Conservation (phyloP, 2,797 vertebrate species). For the Siniperca scherzeri region DNA sequence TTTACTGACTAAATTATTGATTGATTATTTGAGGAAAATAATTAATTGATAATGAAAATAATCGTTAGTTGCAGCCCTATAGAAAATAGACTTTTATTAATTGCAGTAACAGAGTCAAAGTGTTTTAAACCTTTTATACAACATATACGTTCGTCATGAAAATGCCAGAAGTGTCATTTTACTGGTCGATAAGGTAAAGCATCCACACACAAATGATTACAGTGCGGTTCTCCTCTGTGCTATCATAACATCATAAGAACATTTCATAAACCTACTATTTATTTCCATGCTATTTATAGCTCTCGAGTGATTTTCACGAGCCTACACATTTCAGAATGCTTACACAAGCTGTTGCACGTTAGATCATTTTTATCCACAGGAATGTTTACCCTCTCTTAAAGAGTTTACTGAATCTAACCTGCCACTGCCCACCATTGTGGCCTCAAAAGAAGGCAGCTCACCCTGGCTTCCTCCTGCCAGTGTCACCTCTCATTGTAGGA, state of each 20-base stretch:
- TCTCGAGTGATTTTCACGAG: conserved; percentile 1
- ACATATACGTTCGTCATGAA: neutral
- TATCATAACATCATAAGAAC: neutral
- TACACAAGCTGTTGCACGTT: conserved; percentile 3
- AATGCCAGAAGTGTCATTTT: neutral
- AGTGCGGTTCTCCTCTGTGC: neutral
- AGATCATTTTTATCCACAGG: conserved; percentile 3
- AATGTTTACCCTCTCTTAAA: neutral
- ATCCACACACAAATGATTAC: neutral
- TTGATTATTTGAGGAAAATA: no score
- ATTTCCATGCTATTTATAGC: conserved; percentile 8
- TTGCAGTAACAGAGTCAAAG: neutral
- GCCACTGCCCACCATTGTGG: neutral
- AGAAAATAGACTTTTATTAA: neutral
- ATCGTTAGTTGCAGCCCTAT: neutral
- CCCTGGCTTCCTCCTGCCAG: neutral
- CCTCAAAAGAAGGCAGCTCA: neutral
- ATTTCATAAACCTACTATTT: conserved; percentile 14
- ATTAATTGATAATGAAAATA: neutral
- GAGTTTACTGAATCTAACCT: neutral
- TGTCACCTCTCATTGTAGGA: neutral
- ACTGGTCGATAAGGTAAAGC: neutral
- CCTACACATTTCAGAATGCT: neutral
- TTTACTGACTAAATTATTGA: no score
- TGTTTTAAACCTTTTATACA: neutral